These are phyloP conservation scores for Sakesphorus luctuosus DNA, from an alignment of 2,113 vertebrate species.

Conservation along the genomic window DNA sequence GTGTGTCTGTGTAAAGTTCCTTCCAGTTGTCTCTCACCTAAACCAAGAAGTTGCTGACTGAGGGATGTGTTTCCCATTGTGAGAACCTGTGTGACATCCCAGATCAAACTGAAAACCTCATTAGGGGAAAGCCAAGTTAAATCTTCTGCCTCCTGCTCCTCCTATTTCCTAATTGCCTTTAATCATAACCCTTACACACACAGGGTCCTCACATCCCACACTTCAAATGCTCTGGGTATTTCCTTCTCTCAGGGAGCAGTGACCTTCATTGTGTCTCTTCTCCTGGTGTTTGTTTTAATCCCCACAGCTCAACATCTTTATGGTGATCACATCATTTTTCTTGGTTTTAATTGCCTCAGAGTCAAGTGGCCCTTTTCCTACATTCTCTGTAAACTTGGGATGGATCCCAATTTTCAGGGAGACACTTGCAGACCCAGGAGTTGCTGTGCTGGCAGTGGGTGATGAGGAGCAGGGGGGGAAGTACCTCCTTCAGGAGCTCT, in stretches of 20 bases:
- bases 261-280: not conserved
- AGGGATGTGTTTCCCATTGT: not conserved
- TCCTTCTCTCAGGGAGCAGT: not conserved
- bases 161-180: conserved; percentile 12
- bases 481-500: not conserved
- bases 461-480: not conserved
- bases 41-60: not conserved
- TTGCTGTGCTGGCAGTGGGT: not conserved
- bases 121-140: conserved; percentile 27
- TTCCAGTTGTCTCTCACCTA: not conserved
- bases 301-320: not conserved
- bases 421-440: not conserved
- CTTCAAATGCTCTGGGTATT: not conserved
- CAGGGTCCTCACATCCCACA: not conserved
- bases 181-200: not conserved
- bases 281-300: not conserved
- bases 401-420: not conserved
- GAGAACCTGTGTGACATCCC: not conserved
- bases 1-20: not conserved
- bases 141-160: conserved; percentile 1
- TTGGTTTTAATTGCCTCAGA: not conserved
- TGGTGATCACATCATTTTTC: not conserved
- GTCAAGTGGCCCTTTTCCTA: not conserved
- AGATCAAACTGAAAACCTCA: conserved; percentile 23
- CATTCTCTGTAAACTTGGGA: not conserved